phyloP scores from a whole-genome alignment of 23 tunicate species.

The Ascidia mentula region DNA sequence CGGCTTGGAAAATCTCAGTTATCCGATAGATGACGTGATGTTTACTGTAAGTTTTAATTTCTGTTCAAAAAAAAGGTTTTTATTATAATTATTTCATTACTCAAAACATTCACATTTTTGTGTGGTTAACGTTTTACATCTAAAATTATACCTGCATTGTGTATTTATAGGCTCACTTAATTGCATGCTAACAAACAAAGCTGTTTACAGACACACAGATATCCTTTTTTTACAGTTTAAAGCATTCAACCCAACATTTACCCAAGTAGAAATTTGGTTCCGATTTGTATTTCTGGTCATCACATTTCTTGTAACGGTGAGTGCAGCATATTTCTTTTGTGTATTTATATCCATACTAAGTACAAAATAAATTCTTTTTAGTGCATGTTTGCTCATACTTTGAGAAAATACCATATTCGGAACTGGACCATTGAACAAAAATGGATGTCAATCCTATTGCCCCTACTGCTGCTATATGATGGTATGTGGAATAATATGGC shows the following conservation, averaged over 20 bases:
- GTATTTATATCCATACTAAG: no score
- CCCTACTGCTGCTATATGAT: slow-evolving; percentile 69
- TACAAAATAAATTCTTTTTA: no score
- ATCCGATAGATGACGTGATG: slow-evolving; percentile 51
- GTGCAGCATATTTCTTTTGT: no score
- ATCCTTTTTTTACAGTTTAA: slow-evolving; percentile 60
- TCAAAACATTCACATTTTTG: neutral
- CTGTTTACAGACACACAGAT: no score
- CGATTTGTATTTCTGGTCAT: slow-evolving; percentile 73
- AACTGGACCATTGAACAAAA: slow-evolving; percentile 95
- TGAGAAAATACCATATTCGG: slow-evolving; percentile 69
- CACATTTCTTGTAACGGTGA: slow-evolving; percentile 85
- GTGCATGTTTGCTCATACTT: slow-evolving; percentile 77
- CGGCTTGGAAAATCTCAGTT: slow-evolving; percentile 44
- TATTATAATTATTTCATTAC: no score
- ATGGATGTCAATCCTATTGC: slow-evolving; percentile 81
- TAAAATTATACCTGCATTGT: neutral
- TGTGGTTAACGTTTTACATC: neutral
- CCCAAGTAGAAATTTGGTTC: slow-evolving; percentile 93
- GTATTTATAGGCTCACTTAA: no score
- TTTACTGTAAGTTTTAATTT: slow-evolving; percentile 57
- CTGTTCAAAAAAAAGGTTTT: no score
- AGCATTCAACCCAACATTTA: slow-evolving; percentile 77
- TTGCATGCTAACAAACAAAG: no score
- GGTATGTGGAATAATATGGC: slow-evolving; percentile 25